Evolutionary conservation across 2,888 invertebrate species (phyloP).

Genomic region (Agrotis ipsilon): DNA sequence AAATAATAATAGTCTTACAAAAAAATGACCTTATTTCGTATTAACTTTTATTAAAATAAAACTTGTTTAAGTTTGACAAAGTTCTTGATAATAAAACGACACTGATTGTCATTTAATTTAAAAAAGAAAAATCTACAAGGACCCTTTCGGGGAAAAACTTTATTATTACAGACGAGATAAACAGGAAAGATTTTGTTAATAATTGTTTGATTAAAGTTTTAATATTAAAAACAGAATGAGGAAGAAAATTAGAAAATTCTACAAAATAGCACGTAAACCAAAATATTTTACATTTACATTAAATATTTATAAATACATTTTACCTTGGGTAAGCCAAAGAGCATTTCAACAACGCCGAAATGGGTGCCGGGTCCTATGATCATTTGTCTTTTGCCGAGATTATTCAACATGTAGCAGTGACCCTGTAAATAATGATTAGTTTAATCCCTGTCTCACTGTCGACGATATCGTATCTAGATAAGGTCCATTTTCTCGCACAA

Average conservation of each 20-base stretch:
- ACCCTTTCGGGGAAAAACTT: background rate
- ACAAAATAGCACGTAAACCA: background rate
- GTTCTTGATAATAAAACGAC: no score
- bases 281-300: background rate
- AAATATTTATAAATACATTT: conserved; percentile 32
- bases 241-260: background rate
- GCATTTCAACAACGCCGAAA: conserved; percentile 87
- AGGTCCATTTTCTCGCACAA: background rate
- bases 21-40: no score
- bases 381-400: conserved; percentile 75
- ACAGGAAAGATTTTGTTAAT: background rate
- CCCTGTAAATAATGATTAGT: conserved; percentile 74
- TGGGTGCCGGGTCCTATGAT: conserved; percentile 81
- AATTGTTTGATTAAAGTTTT: conserved; percentile 3
- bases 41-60: no score
- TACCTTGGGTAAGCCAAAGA: conserved; percentile 88
- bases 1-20: no score
- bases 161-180: background rate
- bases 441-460: background rate
- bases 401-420: conserved; percentile 82
- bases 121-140: no score
- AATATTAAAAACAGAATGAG: background rate
- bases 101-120: no score
- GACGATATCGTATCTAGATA: background rate
- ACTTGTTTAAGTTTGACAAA: no score